Evolutionary conservation across 2,888 invertebrate genomes (phyloP), one percentile per base, ranked within the genome.

Genomic region (Limnephilus auricula): DNA sequence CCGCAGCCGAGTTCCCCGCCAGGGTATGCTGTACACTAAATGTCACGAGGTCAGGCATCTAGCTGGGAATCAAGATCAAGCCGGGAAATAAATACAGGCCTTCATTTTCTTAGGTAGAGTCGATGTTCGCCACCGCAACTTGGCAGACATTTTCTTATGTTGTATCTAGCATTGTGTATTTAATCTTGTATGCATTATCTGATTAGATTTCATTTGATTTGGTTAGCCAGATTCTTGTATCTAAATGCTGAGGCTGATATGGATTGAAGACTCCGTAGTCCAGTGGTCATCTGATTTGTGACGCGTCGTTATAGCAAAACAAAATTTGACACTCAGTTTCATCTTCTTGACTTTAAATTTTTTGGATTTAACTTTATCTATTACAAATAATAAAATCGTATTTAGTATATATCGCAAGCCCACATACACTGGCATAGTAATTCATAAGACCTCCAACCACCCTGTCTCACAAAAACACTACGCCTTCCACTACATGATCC

Each of bases 11-110:
- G 65, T 65, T 65, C 65, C n/a, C 65, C 25, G 65, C 65, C 65
- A 65, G 65, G 25, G 65, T 65, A 65, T 65, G 65, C 65, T 25
- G 65, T 25, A 34, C 0, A 32, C 2, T 85, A 40, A 85, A 85
- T 85, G 85, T 85, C 85, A 85, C n/a, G 85, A 34, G 45, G 85
- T 25, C 85, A n/a, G 85, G 85, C 18, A 85, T 85, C 30, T 40
- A 82, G 45, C 30, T 13, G 15, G n/a, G 85, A 85, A 37, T 85
- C 85, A 85, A 85, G 85, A 85, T 85, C 85, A 85, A 85, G 65
- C 25, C 65, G 65, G 65, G 65, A 65, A 65, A 65, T 18, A 18
- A 50, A 50, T 65, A 65, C 65, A 65, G 65, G 65, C 25, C 25
- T 25, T 65, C 65, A 25, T 65, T 25, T 65, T 65, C 65, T 65